Base-by-base conservation (phyloP, 2,113 vertebrate genomes). In the Clarias batrachus region DNA sequence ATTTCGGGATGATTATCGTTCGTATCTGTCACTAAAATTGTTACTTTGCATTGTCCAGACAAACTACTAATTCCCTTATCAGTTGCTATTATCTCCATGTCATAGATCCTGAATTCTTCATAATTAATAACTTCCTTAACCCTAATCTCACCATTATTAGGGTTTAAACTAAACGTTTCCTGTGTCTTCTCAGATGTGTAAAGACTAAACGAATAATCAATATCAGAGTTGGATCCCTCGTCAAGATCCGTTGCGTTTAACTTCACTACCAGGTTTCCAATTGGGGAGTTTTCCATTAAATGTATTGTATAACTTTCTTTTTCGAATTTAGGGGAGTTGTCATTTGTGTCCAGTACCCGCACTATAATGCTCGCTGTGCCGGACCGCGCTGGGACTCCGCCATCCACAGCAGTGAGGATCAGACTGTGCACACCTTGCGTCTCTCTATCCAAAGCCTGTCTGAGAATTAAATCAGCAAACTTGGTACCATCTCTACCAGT, bases 131-230 rank as follows among this genome's bases (percentile, higher is more conserved):
- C 63, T 25, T 86, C 91, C 57, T 91, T 91, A 30, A 92, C 93
- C 89, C 86, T 91, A 19, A 95, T 84, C 90, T 95, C 94, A 21
- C 94, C 94, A 56, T 86, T 92, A 33, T 21, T 25, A 1, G 90
- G 25, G 79, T 94, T 87, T 89, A 95, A 91, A 25, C 54, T 73
- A n/a, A 83, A 83, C 1, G 66, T 37, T 25, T 83, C 37, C 27
- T 83, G 66, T 13, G 82, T 70, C 4, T 85, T 84, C 21, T 85
- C 73, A 48, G 83, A 71, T 17, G 80, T 79, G 76, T 86, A 82
- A 3, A 71, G 90, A 37, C 82, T 78, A 59, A 86, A 89, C 0
- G 86, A 87, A 83, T 88, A 91, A 14, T 9, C 16, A 16, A 89
- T 79, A 30, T 90, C 88, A 17, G 85, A 84, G 84, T 92, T 84